phyloP scores from a whole-genome alignment of 1,140 invertebrate genomes.

The Meloidogyne hapla region DNA sequence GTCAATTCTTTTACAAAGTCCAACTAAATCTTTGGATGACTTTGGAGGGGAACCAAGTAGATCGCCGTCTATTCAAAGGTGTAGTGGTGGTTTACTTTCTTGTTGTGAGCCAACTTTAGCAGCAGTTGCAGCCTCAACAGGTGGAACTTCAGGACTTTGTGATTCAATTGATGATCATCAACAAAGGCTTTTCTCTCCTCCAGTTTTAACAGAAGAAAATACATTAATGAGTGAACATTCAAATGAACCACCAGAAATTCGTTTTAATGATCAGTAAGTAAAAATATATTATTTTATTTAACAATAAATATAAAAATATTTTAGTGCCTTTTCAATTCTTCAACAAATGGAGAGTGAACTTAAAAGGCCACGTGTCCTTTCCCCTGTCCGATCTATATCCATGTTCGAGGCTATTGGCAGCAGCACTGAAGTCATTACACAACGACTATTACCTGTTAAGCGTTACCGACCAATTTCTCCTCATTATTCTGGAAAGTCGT shows the following conservation, averaged over 20 bases:
- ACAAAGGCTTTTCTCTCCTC: background rate
- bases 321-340: constrained; percentile 17
- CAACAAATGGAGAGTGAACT: constrained; percentile 24
- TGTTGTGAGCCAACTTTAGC: background rate
- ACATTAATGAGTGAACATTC: constrained; percentile 27
- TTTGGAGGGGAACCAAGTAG: background rate
- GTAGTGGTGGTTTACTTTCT: background rate
- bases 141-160: background rate
- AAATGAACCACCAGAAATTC: constrained; percentile 21
- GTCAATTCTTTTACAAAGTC: background rate
- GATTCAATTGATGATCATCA: background rate
- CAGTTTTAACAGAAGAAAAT: constrained; percentile 18
- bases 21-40: background rate
- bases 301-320: background rate
- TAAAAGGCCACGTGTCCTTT: constrained; percentile 9
- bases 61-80: background rate
- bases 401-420: background rate
- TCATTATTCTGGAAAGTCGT: background rate
- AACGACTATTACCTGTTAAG: background rate
- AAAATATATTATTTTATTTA: background rate
- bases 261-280: constrained; percentile 2
- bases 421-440: background rate
- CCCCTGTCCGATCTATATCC: constrained; percentile 9
- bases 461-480: background rate
- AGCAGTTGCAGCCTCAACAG: background rate